Conservation (phyloP, 1,140 invertebrate species). For the Micrasema longulum region DNA sequence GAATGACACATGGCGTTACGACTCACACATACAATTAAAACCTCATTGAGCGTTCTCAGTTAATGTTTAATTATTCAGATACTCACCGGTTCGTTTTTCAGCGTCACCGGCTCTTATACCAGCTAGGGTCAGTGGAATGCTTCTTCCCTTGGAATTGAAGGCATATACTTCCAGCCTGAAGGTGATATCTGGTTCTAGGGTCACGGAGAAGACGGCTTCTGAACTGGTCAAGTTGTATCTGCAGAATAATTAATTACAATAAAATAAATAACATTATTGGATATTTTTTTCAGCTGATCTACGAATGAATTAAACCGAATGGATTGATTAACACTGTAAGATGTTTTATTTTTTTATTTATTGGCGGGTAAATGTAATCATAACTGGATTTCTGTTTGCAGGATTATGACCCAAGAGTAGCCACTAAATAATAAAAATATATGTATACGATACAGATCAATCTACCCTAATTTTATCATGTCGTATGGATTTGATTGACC, state of each 20-base stretch:
- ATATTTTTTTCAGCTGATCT: not conserved
- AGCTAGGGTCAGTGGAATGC: slow-evolving; percentile 75
- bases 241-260: slow-evolving; percentile 18
- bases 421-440: not conserved
- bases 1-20: no score
- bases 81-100: slow-evolving; percentile 83
- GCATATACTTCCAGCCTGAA: slow-evolving; percentile 81
- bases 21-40: no score
- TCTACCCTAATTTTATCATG: no score
- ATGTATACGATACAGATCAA: no score
- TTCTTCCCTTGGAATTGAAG: slow-evolving; percentile 83
- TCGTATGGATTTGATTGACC: no score
- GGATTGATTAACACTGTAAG: not conserved
- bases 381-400: no score
- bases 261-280: not conserved
- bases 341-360: not conserved
- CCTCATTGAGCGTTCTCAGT: no score
- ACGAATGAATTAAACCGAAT: not conserved
- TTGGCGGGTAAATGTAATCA: no score
- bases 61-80: not conserved
- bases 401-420: not conserved
- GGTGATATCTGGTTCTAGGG: slow-evolving; percentile 79
- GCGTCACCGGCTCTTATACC: slow-evolving; percentile 83
- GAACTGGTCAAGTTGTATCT: slow-evolving; percentile 76
- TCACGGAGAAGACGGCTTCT: slow-evolving; percentile 77